A percentile compares a stretch with the other conserved stretches of the same genome.
phyloP scores from a whole-genome alignment of 1,140 invertebrate species.

The Mactra quadrangularis region DNA sequence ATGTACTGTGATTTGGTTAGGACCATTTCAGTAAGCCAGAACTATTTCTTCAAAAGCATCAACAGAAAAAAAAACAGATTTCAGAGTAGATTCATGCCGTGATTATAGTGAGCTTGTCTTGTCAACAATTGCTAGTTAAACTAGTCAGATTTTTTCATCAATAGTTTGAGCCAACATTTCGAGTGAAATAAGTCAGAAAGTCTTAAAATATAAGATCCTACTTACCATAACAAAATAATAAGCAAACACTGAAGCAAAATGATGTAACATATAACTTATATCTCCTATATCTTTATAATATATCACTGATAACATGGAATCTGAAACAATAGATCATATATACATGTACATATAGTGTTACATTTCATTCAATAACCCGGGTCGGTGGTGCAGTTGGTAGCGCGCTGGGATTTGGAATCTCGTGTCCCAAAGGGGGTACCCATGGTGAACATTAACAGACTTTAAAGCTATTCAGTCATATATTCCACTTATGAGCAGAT shows the following conservation, averaged over 20 bases:
- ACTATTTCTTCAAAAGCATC: too few relatives aligned
- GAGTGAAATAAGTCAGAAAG: too few relatives aligned
- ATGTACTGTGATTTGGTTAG: too few relatives aligned
- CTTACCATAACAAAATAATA: slow-evolving; percentile 81
- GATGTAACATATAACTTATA: slow-evolving; percentile 79
- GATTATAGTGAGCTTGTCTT: too few relatives aligned
- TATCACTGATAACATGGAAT: slow-evolving; percentile 76
- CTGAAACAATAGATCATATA: slow-evolving; percentile 67
- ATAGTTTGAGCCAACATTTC: too few relatives aligned
- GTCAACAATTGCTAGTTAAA: too few relatives aligned
- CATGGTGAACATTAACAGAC: neutral
- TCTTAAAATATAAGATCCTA: slow-evolving; percentile 18
- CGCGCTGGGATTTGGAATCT: neutral
- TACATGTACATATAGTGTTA: neutral
- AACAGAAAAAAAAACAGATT: too few relatives aligned
- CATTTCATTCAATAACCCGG: neutral
- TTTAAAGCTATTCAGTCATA: neutral
- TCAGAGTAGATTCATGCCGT: too few relatives aligned
- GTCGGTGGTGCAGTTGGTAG: too few relatives aligned
- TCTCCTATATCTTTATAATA: slow-evolving; percentile 80
- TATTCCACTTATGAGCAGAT: neutral
- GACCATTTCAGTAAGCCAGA: too few relatives aligned
- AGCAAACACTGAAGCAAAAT: slow-evolving; percentile 79
- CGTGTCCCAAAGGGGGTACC: neutral
- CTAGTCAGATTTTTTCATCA: too few relatives aligned